phyloP scores from a whole-genome alignment of 2,888 invertebrate species.

The Macropis europaea region DNA sequence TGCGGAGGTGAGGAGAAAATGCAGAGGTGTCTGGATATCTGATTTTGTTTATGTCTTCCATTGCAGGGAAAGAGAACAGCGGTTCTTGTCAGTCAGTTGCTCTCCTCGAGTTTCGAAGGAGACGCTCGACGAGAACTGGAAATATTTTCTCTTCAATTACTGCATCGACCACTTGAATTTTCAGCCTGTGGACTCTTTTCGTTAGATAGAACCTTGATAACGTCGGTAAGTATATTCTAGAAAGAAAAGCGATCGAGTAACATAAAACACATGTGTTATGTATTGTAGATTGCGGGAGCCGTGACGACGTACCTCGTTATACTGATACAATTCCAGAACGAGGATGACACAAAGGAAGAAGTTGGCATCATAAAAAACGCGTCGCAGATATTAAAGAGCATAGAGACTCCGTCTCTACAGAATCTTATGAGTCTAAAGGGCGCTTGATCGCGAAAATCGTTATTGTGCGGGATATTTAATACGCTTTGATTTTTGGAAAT shows the following conservation, averaged over 20 bases:
- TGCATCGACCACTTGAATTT: conserved; percentile 82
- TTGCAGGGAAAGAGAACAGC: conserved; percentile 80
- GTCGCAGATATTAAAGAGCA: conserved; percentile 67
- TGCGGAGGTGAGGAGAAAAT: conserved; percentile 71
- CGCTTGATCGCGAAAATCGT: too few relatives aligned
- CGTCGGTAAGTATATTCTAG: conserved; percentile 79
- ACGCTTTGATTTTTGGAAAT: background rate
- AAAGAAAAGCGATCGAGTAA: background rate
- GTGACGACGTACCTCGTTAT: conserved; percentile 84
- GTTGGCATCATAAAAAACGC: conserved; percentile 69
- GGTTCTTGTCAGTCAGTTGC: conserved; percentile 80
- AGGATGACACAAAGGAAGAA: conserved; percentile 77
- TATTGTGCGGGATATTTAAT: too few relatives aligned
- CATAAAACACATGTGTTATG: background rate
- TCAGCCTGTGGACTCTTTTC: conserved; percentile 83
- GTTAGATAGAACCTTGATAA: conserved; percentile 82
- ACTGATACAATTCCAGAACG: conserved; percentile 83
- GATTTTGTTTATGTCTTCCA: background rate
- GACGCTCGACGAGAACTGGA: conserved; percentile 81
- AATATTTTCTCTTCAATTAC: conserved; percentile 82
- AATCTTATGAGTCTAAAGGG: conserved; percentile 56
- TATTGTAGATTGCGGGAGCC: conserved; percentile 82
- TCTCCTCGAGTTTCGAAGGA: conserved; percentile 69
- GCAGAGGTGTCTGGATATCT: background rate
- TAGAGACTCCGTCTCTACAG: conserved; percentile 57